Conservation (phyloP, 1,140 invertebrate genomes). For the Drosophila nigromelanica region DNA sequence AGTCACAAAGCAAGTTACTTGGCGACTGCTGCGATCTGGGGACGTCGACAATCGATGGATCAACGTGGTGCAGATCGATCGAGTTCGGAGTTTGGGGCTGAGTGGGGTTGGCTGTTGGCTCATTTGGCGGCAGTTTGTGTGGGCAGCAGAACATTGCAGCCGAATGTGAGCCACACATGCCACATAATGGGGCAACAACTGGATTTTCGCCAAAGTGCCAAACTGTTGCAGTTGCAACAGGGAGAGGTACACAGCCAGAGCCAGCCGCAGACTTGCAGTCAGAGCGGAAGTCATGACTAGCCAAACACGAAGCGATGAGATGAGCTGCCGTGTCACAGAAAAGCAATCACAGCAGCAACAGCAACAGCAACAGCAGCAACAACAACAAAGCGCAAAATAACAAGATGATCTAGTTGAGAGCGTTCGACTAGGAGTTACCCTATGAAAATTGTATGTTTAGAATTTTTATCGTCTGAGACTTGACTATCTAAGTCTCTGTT, state of each 20-base stretch:
- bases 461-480: no score
- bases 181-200: constrained; percentile 73
- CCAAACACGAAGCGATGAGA: constrained; percentile 77
- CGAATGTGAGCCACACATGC: constrained; percentile 67
- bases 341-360: constrained; percentile 35
- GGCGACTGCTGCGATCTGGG: constrained; percentile 2
- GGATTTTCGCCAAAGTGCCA: constrained; percentile 54
- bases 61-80: constrained; percentile 32
- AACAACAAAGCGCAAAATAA: constrained; percentile 23
- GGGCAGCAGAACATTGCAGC: constrained; percentile 70
- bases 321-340: constrained; percentile 54
- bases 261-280: constrained; percentile 11
- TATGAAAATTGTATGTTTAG: not conserved
- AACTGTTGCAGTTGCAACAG: constrained; percentile 11
- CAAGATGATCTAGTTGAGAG: not conserved
- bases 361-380: constrained; percentile 18
- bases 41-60: constrained; percentile 20
- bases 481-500: no score
- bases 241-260: not conserved
- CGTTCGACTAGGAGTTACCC: no score
- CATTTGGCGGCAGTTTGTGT: constrained; percentile 55
- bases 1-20: constrained; percentile 10
- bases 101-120: constrained; percentile 26
- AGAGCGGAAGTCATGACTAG: constrained; percentile 80
- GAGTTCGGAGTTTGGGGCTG: constrained; percentile 17